phyloP scores from a whole-genome alignment of 2,888 invertebrate genomes.

The Conomelus anceps region DNA sequence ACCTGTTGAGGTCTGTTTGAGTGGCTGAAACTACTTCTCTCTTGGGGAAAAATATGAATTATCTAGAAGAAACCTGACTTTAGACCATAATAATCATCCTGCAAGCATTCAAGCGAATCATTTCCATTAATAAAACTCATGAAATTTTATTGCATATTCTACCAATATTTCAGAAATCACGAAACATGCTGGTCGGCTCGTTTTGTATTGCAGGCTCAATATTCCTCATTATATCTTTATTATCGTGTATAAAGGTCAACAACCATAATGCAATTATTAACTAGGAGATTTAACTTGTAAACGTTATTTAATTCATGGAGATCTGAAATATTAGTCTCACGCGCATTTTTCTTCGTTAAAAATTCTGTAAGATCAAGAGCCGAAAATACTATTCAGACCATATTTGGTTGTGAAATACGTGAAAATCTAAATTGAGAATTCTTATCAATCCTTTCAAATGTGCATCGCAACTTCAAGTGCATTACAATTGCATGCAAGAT shows the following conservation, averaged over 20 bases:
- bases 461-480: not conserved
- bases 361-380: not conserved
- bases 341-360: not conserved
- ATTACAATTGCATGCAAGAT: not conserved
- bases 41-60: not conserved
- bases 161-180: not conserved
- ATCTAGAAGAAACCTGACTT: not conserved
- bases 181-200: not conserved
- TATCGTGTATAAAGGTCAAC: not conserved
- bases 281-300: too few species aligned
- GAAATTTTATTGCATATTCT: not conserved
- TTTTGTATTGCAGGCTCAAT: not conserved
- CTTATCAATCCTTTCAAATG: not conserved
- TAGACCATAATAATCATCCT: not conserved
- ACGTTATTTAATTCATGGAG: not conserved
- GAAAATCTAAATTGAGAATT: not conserved
- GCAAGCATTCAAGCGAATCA: not conserved
- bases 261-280: not conserved
- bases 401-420: not conserved
- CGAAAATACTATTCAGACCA: not conserved
- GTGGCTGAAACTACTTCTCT: too few species aligned
- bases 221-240: not conserved
- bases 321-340: not conserved
- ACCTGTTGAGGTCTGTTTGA: not conserved
- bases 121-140: not conserved